Conservation (phyloP, 2,113 vertebrate species). For the Phrynosoma blainvillii region DNA sequence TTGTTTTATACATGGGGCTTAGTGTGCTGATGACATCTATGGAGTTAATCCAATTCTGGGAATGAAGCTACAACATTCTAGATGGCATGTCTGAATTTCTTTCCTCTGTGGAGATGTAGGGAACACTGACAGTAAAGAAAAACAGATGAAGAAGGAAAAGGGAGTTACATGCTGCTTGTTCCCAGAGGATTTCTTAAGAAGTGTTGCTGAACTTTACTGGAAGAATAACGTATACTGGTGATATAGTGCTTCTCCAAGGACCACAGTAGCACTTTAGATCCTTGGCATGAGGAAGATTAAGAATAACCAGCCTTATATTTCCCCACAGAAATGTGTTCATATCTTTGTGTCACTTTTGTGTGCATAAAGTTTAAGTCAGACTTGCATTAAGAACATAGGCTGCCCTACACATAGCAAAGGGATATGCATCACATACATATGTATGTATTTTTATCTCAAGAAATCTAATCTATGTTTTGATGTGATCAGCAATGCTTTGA, state of each 20-base stretch:
- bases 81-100: not conserved
- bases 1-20: not conserved
- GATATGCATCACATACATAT: no score
- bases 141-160: not conserved
- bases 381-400: no score
- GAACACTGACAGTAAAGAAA: not conserved
- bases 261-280: not conserved
- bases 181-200: not conserved
- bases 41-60: not conserved
- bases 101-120: not conserved
- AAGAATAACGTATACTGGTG: not conserved
- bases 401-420: no score
- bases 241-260: not conserved
- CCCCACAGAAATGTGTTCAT: not conserved
- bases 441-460: not conserved
- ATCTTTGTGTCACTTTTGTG: no score
- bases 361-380: no score
- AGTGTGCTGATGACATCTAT: not conserved
- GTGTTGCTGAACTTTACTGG: not conserved
- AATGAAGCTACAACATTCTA: not conserved
- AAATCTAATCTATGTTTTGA: not conserved
- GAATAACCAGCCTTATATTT: not conserved
- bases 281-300: not conserved
- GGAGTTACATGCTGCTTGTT: not conserved
- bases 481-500: no score